These are phyloP conservation scores for Hydrochoerus hydrochaeris DNA, from an alignment of 2,113 vertebrate species.

Conservation along the genomic window DNA sequence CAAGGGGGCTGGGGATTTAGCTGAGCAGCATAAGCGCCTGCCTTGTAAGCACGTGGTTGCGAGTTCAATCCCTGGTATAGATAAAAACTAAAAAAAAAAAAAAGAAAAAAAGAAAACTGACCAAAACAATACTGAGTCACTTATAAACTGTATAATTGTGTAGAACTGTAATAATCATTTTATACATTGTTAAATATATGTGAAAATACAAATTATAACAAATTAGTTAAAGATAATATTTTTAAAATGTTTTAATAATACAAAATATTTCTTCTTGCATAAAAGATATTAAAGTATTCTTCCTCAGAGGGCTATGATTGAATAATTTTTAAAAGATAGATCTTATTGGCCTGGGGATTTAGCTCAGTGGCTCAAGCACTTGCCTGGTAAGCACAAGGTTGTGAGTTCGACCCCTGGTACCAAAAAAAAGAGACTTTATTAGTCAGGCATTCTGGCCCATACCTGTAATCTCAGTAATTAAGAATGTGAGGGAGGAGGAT, in stretches of 20 bases:
- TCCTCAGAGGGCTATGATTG: not conserved
- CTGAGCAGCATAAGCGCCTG: no score
- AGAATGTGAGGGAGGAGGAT: not conserved
- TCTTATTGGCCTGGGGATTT: no score
- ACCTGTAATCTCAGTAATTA: not conserved
- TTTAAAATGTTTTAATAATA: not conserved
- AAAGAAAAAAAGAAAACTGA: not conserved
- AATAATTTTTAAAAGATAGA: not conserved
- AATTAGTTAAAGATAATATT: not conserved
- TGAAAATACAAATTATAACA: not conserved
- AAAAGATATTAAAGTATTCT: not conserved
- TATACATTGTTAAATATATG: not conserved
- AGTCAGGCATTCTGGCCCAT: not conserved
- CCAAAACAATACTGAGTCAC: not conserved
- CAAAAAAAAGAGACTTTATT: not conserved
- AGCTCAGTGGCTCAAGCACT: no score
- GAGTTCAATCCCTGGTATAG: no score
- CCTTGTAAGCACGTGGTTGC: no score
- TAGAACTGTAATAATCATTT: not conserved
- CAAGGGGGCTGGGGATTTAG: no score
- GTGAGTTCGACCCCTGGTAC: no score
- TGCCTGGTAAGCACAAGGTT: no score
- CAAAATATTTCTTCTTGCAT: not conserved
- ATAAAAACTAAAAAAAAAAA: no score
- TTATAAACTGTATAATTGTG: not conserved